Conservation (phyloP, 2,888 invertebrate species). For the Eubasilissa splendida region DNA sequence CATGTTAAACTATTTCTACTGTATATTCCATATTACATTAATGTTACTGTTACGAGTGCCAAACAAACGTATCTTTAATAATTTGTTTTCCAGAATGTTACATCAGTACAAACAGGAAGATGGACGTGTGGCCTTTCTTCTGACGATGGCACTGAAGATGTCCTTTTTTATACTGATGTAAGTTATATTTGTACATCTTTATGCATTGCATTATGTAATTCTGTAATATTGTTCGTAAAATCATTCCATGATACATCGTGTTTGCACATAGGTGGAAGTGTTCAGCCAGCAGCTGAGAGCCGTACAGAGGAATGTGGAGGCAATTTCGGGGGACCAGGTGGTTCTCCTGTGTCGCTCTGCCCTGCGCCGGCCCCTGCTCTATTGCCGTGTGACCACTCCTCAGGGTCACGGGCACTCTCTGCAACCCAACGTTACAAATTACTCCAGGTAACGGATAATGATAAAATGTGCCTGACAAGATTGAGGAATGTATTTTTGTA, state of each 20-base stretch:
- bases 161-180: slow-evolving; percentile 49
- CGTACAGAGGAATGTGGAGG: not conserved
- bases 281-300: slow-evolving; percentile 12
- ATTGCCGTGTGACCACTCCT: slow-evolving; percentile 55
- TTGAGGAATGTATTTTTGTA: not conserved
- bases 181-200: slow-evolving; percentile 15
- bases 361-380: slow-evolving; percentile 38
- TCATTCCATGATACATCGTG: not conserved
- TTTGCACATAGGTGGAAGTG: slow-evolving; percentile 43
- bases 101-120: slow-evolving; percentile 37
- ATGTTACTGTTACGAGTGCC: too few species aligned
- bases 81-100: slow-evolving; percentile 35
- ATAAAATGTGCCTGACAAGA: not conserved
- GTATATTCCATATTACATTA: too few species aligned
- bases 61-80: not conserved
- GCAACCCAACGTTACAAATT: slow-evolving; percentile 35
- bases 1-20: too few species aligned
- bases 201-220: too few species aligned
- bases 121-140: slow-evolving; percentile 55
- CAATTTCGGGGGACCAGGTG: slow-evolving; percentile 25
- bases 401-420: slow-evolving; percentile 46
- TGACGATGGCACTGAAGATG: slow-evolving; percentile 49
- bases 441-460: slow-evolving; percentile 38
- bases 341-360: slow-evolving; percentile 51
- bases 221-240: not conserved